Evolutionary conservation across 2,113 vertebrate species (phyloP), one percentile per base, ranked within the genome.

Genomic region (Microtus ochrogaster): DNA sequence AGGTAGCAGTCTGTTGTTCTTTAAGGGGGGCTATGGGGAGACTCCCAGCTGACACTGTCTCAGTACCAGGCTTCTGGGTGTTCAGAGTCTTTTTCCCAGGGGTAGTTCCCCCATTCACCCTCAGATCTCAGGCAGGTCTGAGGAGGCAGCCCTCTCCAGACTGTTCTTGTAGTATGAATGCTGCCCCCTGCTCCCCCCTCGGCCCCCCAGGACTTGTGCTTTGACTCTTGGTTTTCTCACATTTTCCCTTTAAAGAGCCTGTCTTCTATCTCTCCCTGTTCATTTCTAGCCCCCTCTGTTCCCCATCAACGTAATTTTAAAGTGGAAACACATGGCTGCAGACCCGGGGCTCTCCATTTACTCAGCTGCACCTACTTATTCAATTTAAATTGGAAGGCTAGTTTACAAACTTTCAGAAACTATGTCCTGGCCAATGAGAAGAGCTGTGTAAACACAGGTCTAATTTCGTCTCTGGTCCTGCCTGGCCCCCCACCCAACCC

Each of bases 331-430:
- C 94, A 98, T 94, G 97, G 96, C 77, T 36, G 58, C 49, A 91
- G 94, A 78, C 30, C 83, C 94, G 41, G 83, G 81, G 86, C 89
- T 61, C 49, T 94, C 93, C 97, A 97, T 98, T 98, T 98, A 98
- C 90, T 98, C 98, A 98, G 98, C 98, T 98, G 98, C 97, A 98
- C 83, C 95, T 98, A 98, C 98, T 98, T 98, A 98, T 97, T 98
- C 97, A 98, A 98, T 98, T 98, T 98, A 98, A 98, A 97, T 97
- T 97, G 85, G 89, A 98, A 98, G 79, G 90, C 97, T 77, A 98
- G 92, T 98, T 98, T 98, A 98, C 97, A 96, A 98, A 98, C 97
- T 98, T 98, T 97, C 85, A 98, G 98, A 68, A 99, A 98, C 97
- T 96, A 98, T 98, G 98, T 98, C 96, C 96, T 96, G 94, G 97